A percentile compares a stretch with the other conserved stretches of the same genome.
Conservation (phyloP, 2,888 invertebrate genomes). For the Epinotia ramella region DNA sequence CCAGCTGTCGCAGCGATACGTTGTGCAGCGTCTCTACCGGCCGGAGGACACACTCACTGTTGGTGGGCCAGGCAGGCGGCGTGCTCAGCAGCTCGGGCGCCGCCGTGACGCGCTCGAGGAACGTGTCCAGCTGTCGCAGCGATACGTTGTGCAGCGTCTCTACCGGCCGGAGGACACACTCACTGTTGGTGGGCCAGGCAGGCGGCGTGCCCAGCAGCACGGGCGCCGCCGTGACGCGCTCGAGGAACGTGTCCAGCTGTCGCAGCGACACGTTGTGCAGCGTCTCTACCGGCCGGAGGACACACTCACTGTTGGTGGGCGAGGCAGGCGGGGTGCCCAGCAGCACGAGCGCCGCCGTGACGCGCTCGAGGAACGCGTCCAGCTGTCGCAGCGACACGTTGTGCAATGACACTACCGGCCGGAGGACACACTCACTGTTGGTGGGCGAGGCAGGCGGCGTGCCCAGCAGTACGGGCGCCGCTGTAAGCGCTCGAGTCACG, state of each 20-base stretch:
- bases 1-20: no score
- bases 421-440: no score
- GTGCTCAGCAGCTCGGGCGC: no score
- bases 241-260: constrained; percentile 95
- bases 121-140: no score
- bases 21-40: no score
- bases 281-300: no score
- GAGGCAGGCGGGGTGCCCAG: constrained; percentile 89
- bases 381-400: constrained; percentile 85
- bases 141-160: no score
- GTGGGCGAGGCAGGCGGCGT: constrained; percentile 85
- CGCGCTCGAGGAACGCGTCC: constrained; percentile 94
- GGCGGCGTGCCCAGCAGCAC: constrained; percentile 89
- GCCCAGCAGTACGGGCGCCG: constrained; percentile 88
- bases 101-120: no score
- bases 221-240: constrained; percentile 92
- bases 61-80: no score
- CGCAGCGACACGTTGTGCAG: no score
- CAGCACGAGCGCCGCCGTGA: constrained; percentile 89
- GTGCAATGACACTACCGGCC: not conserved
- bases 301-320: constrained; percentile 11
- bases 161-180: no score
- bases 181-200: constrained; percentile 55
- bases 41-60: no score
- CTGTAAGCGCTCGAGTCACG: constrained; percentile 94